A percentile compares a stretch with the other conserved stretches of the same genome.
These are phyloP conservation scores for Halictus rubicundus DNA, from an alignment of 1,140 invertebrate genomes.

Conservation along the genomic window DNA sequence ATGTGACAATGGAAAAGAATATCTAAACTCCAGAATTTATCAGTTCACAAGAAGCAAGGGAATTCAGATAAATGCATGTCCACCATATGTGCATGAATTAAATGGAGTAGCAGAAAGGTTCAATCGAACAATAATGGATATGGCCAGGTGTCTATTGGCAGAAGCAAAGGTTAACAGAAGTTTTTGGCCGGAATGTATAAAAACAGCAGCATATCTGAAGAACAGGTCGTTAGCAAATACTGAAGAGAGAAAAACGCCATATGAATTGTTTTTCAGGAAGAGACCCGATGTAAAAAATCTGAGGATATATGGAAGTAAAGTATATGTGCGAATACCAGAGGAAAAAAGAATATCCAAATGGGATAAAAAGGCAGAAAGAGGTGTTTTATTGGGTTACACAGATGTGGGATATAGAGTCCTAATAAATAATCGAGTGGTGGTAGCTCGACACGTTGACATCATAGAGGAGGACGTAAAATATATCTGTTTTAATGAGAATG, in stretches of 20 bases:
- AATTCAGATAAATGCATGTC: slow-evolving; percentile 3
- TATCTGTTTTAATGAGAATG: too few relatives aligned
- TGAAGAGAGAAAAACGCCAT: background rate
- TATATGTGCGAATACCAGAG: background rate
- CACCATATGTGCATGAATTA: background rate
- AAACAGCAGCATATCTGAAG: background rate
- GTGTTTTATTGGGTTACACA: background rate
- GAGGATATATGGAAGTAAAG: background rate
- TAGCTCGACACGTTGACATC: too few relatives aligned
- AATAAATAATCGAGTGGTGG: too few relatives aligned
- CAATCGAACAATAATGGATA: background rate
- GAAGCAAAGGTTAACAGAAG: background rate
- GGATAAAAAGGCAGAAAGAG: background rate
- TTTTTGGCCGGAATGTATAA: background rate
- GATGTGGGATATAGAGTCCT: too few relatives aligned
- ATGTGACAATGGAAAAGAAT: slow-evolving; percentile 24
- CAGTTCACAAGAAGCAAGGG: slow-evolving; percentile 2
- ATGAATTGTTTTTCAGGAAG: background rate
- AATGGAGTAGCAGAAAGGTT: background rate
- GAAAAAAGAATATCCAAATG: background rate
- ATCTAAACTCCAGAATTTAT: slow-evolving; percentile 5
- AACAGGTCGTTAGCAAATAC: background rate
- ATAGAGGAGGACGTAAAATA: too few relatives aligned
- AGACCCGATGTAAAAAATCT: background rate
- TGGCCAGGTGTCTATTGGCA: background rate